Conservation (phyloP, 2,888 invertebrate species). For the Strigamia crassipes region DNA sequence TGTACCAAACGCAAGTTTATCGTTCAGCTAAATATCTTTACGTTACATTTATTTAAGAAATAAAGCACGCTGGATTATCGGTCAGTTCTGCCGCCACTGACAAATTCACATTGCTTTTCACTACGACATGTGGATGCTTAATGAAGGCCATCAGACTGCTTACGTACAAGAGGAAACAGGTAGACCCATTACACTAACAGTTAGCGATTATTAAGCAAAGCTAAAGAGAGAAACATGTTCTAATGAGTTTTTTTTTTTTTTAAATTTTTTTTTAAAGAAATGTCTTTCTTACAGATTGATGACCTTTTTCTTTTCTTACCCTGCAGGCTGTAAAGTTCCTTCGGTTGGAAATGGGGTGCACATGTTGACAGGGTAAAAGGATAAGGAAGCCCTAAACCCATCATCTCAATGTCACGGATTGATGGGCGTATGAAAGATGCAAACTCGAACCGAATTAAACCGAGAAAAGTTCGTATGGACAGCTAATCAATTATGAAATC, state of each 20-base stretch:
- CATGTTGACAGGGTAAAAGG: constrained; percentile 38
- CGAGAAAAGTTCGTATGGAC: neutral
- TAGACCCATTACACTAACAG: neutral
- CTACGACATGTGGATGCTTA: neutral
- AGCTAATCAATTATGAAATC: constrained; percentile 23
- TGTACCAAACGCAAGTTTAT: too few species aligned
- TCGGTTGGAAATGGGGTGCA: constrained; percentile 27
- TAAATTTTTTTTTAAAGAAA: neutral
- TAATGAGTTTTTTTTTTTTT: neutral
- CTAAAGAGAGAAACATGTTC: constrained; percentile 31
- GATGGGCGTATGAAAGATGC: constrained; percentile 40
- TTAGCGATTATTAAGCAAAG: constrained; percentile 30
- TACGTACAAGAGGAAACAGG: constrained; percentile 1
- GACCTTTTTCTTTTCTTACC: constrained; percentile 18
- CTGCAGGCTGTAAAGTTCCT: neutral
- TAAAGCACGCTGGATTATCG: neutral
- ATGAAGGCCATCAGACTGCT: neutral
- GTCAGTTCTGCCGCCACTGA: too few species aligned
- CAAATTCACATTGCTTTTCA: too few species aligned
- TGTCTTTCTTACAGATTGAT: constrained; percentile 18
- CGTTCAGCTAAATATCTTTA: too few species aligned
- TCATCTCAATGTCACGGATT: constrained; percentile 38
- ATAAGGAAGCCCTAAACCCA: neutral
- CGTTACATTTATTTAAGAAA: neutral
- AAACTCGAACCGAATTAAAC: constrained; percentile 18